Percentiles rank a stretch among this genome's conserved stretches.
Evolutionary conservation across 2,113 vertebrate genomes (phyloP).

Genomic region (Bufo bufo): DNA sequence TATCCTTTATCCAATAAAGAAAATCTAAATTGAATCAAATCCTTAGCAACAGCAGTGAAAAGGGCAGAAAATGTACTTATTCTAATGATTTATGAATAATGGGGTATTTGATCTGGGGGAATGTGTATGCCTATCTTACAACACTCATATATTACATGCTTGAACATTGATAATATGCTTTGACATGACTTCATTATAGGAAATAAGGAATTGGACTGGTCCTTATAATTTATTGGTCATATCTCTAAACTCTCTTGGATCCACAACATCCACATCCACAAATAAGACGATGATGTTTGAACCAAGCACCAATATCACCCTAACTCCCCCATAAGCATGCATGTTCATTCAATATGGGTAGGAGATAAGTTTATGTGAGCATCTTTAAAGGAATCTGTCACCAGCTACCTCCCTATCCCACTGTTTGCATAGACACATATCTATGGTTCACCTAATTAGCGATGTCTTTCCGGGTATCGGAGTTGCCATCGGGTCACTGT

Average conservation of each 20-base stretch:
- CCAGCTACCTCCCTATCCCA: no score
- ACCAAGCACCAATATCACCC: no score
- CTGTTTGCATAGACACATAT: no score
- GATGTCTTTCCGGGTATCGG: no score
- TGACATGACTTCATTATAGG: conserved; percentile 14
- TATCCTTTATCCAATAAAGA: conserved; percentile 81
- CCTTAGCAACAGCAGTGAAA: conserved; percentile 72
- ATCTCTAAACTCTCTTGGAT: neutral
- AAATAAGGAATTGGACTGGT: neutral
- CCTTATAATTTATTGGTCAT: neutral
- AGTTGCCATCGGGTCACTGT: no score
- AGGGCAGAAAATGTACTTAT: conserved; percentile 70
- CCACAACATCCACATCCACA: neutral
- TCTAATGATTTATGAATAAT: conserved; percentile 75
- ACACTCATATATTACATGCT: conserved; percentile 37
- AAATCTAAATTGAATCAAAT: conserved; percentile 76
- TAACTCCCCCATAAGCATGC: no score
- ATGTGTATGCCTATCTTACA: neutral
- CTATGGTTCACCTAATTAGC: no score
- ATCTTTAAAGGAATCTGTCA: no score
- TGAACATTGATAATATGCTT: conserved; percentile 20
- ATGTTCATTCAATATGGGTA: no score
- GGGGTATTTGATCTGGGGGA: conserved; percentile 46
- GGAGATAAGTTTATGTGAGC: no score
- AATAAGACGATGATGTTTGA: no score